A percentile compares a stretch with the other conserved stretches of the same genome.
These are phyloP conservation scores for Aeoliscus strigatus DNA, from an alignment of 2,797 vertebrate species.

Conservation along the genomic window DNA sequence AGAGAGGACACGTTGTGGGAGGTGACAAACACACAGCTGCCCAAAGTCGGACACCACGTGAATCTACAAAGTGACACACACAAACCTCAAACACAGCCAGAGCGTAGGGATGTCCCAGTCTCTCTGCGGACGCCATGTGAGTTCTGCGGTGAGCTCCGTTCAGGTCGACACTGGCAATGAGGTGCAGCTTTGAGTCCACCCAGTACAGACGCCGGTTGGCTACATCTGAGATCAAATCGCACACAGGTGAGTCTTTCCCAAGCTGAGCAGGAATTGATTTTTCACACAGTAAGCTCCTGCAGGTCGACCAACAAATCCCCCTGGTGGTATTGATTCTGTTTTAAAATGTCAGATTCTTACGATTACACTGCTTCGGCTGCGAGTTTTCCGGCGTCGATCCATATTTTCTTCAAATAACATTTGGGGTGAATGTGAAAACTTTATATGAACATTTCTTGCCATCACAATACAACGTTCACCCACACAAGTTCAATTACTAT, in stretches of 20 bases:
- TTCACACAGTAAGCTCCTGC: slow-evolving; percentile 33
- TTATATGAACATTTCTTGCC: slow-evolving; percentile 9
- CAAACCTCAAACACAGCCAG: slow-evolving; percentile 95
- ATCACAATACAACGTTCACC: slow-evolving; percentile 19
- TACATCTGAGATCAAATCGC: slow-evolving; percentile 75
- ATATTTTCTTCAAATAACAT: slow-evolving; percentile 23
- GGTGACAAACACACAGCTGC: slow-evolving; percentile 2
- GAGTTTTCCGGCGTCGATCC: slow-evolving; percentile 20
- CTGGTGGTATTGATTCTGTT: slow-evolving; percentile 48
- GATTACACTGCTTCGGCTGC: slow-evolving; percentile 11
- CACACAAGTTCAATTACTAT: slow-evolving; percentile 2
- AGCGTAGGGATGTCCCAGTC: slow-evolving; percentile 90
- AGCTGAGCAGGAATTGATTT: slow-evolving; percentile 44
- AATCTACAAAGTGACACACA: neutral
- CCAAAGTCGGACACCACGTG: slow-evolving; percentile 3
- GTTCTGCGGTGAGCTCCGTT: slow-evolving; percentile 87
- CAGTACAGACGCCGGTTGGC: slow-evolving; percentile 93
- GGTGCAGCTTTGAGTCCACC: slow-evolving; percentile 96
- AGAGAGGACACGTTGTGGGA: slow-evolving; percentile 32
- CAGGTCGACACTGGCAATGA: slow-evolving; percentile 91
- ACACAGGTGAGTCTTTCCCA: slow-evolving; percentile 21
- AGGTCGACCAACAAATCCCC: slow-evolving; percentile 48
- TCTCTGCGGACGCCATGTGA: slow-evolving; percentile 84
- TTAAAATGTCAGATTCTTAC: slow-evolving; percentile 52
- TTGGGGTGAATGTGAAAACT: slow-evolving; percentile 8